phyloP scores from a whole-genome alignment of 2,797 vertebrate genomes.

The Mastacembelus armatus region DNA sequence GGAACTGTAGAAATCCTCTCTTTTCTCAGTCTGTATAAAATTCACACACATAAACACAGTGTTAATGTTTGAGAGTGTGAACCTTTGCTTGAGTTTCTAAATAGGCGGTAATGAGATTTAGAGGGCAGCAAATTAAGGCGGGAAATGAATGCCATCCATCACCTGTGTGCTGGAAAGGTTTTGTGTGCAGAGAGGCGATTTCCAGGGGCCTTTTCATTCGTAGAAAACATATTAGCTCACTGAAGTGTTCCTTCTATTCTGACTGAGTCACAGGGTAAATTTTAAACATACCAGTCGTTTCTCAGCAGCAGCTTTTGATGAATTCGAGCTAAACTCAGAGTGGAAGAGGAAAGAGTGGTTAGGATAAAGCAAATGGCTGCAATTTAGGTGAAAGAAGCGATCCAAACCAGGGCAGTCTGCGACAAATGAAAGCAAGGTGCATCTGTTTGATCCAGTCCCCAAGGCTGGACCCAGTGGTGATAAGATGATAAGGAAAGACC shows the following conservation, averaged over 20 bases:
- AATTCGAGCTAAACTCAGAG: constrained; percentile 1
- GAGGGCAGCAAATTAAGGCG: constrained; percentile 26
- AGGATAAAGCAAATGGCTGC: not conserved
- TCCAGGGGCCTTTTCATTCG: constrained; percentile 31
- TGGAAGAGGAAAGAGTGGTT: not conserved
- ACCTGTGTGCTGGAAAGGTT: constrained; percentile 38
- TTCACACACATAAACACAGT: constrained; percentile 16
- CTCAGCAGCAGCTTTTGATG: not conserved
- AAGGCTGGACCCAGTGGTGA: constrained; percentile 41
- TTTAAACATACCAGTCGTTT: constrained; percentile 5
- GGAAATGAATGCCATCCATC: constrained; percentile 59
- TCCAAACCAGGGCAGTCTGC: constrained; percentile 12
- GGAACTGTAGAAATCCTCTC: constrained; percentile 13
- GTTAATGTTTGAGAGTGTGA: constrained; percentile 16
- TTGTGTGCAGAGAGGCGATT: not conserved
- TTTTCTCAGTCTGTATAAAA: constrained; percentile 20
- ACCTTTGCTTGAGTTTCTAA: constrained; percentile 17
- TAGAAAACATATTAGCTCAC: constrained; percentile 27
- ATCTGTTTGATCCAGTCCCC: constrained; percentile 63
- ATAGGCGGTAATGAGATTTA: not conserved
- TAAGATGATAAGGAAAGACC: constrained; percentile 71
- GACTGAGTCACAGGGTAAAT: constrained; percentile 7
- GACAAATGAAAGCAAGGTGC: constrained; percentile 68
- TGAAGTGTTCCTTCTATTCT: constrained; percentile 15
- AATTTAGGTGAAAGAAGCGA: not conserved